Evolutionary conservation across 2,797 vertebrate genomes (phyloP), one percentile per base, ranked within the genome.

Genomic region (Crocidura indochinensis): DNA sequence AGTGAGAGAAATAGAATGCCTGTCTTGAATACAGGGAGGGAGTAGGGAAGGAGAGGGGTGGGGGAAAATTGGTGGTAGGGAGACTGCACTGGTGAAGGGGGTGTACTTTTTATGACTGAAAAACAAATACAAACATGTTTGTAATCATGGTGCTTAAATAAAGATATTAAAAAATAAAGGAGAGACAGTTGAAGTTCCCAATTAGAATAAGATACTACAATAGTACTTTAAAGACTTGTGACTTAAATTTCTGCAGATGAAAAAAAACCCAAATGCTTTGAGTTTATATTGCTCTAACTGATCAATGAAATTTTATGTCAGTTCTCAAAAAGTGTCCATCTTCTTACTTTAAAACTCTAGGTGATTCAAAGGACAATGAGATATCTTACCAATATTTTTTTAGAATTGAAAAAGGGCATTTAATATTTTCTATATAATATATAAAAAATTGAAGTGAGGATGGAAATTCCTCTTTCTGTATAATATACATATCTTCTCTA

Each of bases 221-320:
- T 5, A 64, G 24, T 53, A 65, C 20, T 49, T 84, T 78, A n/a
- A 67, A 49, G 73, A 46, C 19, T 8, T 62, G 22, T 17, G 29
- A 27, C 60, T 86, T 67, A 88, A 81, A 12, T 82, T 92, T 92
- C 90, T 80, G n/a, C 38, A 81, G 19, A 27, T 64, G 47, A 83
- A 47, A 38, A 38, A 38, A 47, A 83, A 47, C 27, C 53, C 47
- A 84, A 84, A 0, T 10, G 2, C 10, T 91, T 67, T 73, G 62
- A 12, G 26, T 78, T 82, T 62, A 60, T 26, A 17, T 6, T 69
- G 72, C 4, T 78, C 38, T 75, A 14, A 31, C 4, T 56, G 86
- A 87, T 51, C 62, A 83, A 6, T 85, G 68, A 67, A 27, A 1
- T 10, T 31, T 67, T 72, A 8, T 74, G 10, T 77, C 38, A 85